Evolutionary conservation across 92 coral and sea anemone genomes (phyloP).

Genomic region (Umimayanthus chanpuru): DNA sequence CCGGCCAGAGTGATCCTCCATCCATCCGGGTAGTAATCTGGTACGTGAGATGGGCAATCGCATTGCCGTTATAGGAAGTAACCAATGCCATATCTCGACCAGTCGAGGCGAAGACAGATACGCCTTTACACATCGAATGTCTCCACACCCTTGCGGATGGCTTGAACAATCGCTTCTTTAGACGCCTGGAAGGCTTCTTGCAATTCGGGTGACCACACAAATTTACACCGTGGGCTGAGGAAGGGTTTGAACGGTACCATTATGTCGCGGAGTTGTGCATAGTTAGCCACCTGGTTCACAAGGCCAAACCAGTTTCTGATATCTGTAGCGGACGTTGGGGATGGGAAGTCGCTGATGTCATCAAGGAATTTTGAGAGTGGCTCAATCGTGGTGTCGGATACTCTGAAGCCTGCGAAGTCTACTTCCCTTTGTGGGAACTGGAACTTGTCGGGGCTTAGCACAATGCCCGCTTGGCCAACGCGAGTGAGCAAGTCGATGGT

Average conservation of each 20-base stretch:
- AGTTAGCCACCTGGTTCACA: slow-evolving; percentile 65
- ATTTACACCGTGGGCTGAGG: slow-evolving; percentile 55
- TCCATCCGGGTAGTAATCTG: slow-evolving; percentile 74
- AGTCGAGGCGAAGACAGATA: slow-evolving; percentile 76
- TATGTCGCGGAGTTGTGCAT: slow-evolving; percentile 55
- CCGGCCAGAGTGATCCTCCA: slow-evolving; percentile 74
- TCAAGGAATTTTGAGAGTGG: slow-evolving; percentile 76
- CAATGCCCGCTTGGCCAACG: slow-evolving; percentile 80
- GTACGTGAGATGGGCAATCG: slow-evolving; percentile 61
- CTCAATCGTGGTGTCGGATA: slow-evolving; percentile 64
- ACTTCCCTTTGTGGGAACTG: slow-evolving; percentile 66
- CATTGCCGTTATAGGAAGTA: slow-evolving; percentile 73
- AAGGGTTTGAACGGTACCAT: slow-evolving; percentile 64
- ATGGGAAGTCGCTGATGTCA: slow-evolving; percentile 74
- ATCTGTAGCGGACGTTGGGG: slow-evolving; percentile 68
- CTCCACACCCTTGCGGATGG: slow-evolving; percentile 68
- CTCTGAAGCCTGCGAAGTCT: slow-evolving; percentile 70
- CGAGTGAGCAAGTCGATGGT: slow-evolving; percentile 79
- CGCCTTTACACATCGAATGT: slow-evolving; percentile 65
- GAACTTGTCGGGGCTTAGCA: slow-evolving; percentile 67
- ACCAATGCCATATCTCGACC: slow-evolving; percentile 72
- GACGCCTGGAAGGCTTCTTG: slow-evolving; percentile 52
- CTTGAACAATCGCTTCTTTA: slow-evolving; percentile 39
- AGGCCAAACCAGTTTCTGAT: slow-evolving; percentile 80
- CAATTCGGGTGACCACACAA: slow-evolving; percentile 47